Conservation (phyloP, 2,888 invertebrate species). For the Drosophila limbata region DNA sequence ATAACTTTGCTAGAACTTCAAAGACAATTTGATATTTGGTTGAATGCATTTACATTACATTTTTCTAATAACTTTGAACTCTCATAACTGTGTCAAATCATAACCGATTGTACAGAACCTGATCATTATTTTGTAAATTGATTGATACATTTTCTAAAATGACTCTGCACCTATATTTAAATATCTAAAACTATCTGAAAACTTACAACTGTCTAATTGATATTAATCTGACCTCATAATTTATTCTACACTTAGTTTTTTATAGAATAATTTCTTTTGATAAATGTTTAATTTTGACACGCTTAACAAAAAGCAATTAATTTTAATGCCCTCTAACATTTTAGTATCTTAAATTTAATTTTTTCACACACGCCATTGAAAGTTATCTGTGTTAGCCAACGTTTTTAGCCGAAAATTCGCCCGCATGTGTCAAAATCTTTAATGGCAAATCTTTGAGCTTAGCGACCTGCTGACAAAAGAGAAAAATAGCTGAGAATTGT, state of each 20-base stretch:
- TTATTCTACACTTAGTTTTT: background rate
- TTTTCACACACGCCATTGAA: slow-evolving; percentile 37
- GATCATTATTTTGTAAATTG: too few species aligned
- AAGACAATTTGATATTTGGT: too few species aligned
- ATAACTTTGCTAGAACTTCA: too few species aligned
- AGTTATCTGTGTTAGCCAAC: slow-evolving; percentile 6
- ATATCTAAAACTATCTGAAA: too few species aligned
- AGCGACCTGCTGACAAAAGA: slow-evolving; percentile 19
- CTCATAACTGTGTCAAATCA: too few species aligned
- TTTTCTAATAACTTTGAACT: too few species aligned
- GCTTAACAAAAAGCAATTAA: slow-evolving; percentile 7
- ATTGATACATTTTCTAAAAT: too few species aligned
- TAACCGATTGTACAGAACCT: too few species aligned
- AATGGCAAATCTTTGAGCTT: slow-evolving; percentile 29
- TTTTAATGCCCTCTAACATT: background rate
- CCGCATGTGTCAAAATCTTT: slow-evolving; percentile 39
- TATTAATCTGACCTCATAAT: background rate
- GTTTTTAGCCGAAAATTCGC: slow-evolving; percentile 10
- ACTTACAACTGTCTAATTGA: background rate
- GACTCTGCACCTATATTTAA: background rate
- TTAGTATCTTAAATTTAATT: slow-evolving; percentile 19
- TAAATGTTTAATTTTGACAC: background rate
- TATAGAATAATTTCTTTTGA: background rate
- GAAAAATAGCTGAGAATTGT: slow-evolving; percentile 37
- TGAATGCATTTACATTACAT: too few species aligned